These are phyloP conservation scores for Perca schrenkii DNA, from an alignment of 2,113 vertebrate species.

Conservation along the genomic window DNA sequence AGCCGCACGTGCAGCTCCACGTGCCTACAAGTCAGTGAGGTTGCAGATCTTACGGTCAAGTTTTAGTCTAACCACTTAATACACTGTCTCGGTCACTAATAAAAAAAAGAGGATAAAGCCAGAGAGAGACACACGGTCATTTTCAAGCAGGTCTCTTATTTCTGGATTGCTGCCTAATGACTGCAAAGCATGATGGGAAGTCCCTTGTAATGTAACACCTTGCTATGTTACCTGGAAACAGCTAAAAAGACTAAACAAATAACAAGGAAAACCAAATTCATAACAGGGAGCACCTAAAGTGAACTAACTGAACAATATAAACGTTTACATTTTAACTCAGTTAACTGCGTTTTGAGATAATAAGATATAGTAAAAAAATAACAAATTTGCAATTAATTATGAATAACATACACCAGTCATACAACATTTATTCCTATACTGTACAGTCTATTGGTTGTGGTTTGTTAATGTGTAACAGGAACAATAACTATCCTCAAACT, in stretches of 20 bases:
- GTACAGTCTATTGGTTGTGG: not conserved
- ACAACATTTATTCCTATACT: not conserved
- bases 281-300: slow-evolving; percentile 20
- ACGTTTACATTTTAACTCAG: not conserved
- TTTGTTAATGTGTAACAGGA: not conserved
- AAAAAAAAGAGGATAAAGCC: slow-evolving; percentile 33
- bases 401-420: slow-evolving; percentile 5
- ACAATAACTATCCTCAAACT: not conserved
- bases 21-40: not conserved
- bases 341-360: not conserved
- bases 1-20: not conserved
- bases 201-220: slow-evolving; percentile 48
- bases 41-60: not conserved
- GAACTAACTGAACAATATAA: not conserved
- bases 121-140: slow-evolving; percentile 44
- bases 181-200: slow-evolving; percentile 66
- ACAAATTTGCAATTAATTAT: not conserved
- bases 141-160: slow-evolving; percentile 64
- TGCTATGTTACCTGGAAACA: slow-evolving; percentile 67
- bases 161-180: slow-evolving; percentile 68
- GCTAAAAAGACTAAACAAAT: slow-evolving; percentile 31
- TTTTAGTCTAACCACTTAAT: slow-evolving; percentile 16
- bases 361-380: too few relatives aligned
- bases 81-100: slow-evolving; percentile 20
- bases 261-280: slow-evolving; percentile 34